Percentiles rank a stretch among this genome's conserved stretches.
Conservation (phyloP, 2,113 vertebrate genomes). For the Empidonax traillii region DNA sequence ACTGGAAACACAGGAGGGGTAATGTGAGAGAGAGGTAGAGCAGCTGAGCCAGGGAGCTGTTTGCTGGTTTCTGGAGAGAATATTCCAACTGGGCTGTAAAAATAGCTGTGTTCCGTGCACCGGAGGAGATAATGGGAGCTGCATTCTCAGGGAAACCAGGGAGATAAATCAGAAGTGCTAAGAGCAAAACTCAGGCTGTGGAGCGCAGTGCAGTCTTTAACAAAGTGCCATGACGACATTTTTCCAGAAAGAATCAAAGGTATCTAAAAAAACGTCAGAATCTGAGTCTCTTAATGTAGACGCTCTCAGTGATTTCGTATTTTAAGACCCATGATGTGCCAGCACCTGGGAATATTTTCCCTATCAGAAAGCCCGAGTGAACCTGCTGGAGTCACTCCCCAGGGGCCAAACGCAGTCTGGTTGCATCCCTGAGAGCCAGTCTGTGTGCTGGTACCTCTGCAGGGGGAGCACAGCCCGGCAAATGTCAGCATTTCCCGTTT, state of each 20-base stretch:
- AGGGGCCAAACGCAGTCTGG: too few species aligned
- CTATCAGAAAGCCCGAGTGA: not conserved
- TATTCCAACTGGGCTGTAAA: not conserved
- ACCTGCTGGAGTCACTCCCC: too few species aligned
- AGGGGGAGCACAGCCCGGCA: not conserved
- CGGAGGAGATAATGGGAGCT: not conserved
- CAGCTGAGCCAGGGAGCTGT: not conserved
- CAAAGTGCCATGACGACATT: not conserved
- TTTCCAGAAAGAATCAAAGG: not conserved
- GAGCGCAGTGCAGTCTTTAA: not conserved
- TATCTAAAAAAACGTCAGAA: not conserved
- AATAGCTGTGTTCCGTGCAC: not conserved
- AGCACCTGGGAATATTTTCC: not conserved
- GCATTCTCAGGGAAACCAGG: not conserved
- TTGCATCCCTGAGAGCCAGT: too few species aligned
- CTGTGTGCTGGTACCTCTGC: not conserved
- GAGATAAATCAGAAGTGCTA: not conserved
- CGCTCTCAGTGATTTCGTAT: slow-evolving; percentile 50
- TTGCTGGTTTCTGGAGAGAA: not conserved
- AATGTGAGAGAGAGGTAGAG: not conserved
- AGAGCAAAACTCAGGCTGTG: not conserved
- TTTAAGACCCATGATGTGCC: slow-evolving; percentile 49
- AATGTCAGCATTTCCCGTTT: not conserved
- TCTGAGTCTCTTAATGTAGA: not conserved
- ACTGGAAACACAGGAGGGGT: not conserved